Evolutionary conservation across 2,113 vertebrate genomes (phyloP).

Genomic region (Zosterops pallidus): DNA sequence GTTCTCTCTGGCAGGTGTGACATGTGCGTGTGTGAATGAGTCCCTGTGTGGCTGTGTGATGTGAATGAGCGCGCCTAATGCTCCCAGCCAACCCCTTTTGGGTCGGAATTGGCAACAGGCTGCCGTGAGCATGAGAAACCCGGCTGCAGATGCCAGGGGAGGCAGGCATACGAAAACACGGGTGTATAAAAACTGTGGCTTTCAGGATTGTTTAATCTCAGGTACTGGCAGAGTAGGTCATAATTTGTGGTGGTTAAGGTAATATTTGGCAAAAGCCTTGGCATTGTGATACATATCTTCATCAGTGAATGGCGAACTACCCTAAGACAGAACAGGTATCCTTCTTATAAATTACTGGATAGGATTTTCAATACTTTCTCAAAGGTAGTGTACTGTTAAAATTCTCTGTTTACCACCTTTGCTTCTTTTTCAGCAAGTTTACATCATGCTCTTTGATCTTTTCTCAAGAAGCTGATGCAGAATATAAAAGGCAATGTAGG

Average conservation of each 20-base stretch:
- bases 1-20: accelerated
- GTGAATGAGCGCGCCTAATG: accelerated
- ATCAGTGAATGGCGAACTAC: neutral
- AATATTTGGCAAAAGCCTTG: neutral
- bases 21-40: accelerated
- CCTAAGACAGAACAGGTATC: neutral
- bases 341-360: neutral
- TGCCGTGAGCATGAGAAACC: accelerated
- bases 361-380: neutral
- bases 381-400: neutral
- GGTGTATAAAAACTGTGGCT: accelerated
- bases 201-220: neutral
- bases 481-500: neutral
- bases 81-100: neutral
- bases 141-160: accelerated
- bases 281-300: accelerated
- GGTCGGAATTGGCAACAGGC: neutral
- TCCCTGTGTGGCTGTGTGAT: accelerated
- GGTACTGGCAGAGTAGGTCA: accelerated
- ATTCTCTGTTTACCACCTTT: neutral
- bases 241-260: neutral
- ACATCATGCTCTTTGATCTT: neutral
- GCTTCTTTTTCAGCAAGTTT: neutral
- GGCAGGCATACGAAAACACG: accelerated
- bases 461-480: neutral